Conservation (phyloP, 1,140 invertebrate genomes). For the Melitaea cinxia region DNA sequence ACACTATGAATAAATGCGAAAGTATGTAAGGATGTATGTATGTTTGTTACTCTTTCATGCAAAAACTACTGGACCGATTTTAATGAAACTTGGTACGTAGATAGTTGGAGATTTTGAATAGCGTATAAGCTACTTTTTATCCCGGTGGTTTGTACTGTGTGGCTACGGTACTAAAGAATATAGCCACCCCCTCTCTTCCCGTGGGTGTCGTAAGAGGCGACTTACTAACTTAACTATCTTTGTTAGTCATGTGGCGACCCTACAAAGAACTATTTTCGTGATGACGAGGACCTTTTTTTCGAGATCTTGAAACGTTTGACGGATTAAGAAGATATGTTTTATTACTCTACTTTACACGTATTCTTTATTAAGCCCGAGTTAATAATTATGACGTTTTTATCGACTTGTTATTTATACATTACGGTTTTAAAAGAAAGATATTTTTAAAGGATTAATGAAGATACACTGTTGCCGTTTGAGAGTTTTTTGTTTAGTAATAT, state of each 20-base stretch:
- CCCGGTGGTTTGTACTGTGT: too few relatives aligned
- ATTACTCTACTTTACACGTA: slow-evolving; percentile 22
- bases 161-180: too few relatives aligned
- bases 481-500: background rate
- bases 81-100: too few relatives aligned
- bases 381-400: slow-evolving; percentile 50
- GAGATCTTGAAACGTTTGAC: slow-evolving; percentile 39
- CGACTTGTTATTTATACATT: slow-evolving; percentile 37
- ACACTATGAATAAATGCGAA: too few relatives aligned
- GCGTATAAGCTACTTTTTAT: too few relatives aligned
- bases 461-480: background rate
- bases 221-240: too few relatives aligned
- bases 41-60: too few relatives aligned
- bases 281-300: slow-evolving; percentile 38
- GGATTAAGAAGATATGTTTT: slow-evolving; percentile 41
- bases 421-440: slow-evolving; percentile 14
- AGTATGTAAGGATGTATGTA: too few relatives aligned
- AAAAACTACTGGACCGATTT: too few relatives aligned
- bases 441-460: background rate
- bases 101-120: too few relatives aligned
- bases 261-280: slow-evolving; percentile 32
- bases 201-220: too few relatives aligned
- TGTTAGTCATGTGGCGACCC: slow-evolving; percentile 13
- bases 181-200: too few relatives aligned
- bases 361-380: slow-evolving; percentile 27